Conservation (phyloP, 37 sponge, comb jelly and placozoan species). For the Geodia barretti region DNA sequence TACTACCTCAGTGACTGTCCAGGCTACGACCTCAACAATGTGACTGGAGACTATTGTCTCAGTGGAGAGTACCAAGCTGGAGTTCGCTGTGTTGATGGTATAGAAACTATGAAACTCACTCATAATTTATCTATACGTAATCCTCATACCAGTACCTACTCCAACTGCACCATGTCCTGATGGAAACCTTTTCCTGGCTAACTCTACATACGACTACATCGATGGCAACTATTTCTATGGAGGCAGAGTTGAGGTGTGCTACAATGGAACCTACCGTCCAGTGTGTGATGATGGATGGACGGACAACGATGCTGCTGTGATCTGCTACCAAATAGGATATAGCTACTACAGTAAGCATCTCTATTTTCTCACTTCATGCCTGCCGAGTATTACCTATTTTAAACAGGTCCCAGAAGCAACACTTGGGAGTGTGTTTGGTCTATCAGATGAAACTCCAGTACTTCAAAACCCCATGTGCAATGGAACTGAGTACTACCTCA, state of each 20-base stretch:
- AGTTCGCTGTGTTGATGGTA: background rate
- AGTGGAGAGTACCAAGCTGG: background rate
- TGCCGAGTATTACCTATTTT: too few species aligned
- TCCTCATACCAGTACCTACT: background rate
- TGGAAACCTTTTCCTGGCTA: background rate
- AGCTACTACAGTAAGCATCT: background rate
- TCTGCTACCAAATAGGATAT: background rate
- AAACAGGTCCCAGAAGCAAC: too few species aligned
- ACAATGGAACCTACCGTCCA: background rate
- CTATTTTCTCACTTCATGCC: background rate
- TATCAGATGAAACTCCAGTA: background rate
- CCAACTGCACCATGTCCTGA: slow-evolving; percentile 1
- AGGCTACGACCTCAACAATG: background rate
- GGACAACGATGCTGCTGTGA: background rate
- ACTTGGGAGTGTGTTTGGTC: background rate
- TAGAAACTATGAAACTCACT: too few species aligned
- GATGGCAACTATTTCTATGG: background rate
- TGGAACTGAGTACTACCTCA: background rate
- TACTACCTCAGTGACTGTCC: background rate
- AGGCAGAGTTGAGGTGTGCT: slow-evolving; percentile 12
- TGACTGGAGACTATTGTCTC: background rate
- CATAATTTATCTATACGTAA: too few species aligned
- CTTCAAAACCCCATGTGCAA: background rate
- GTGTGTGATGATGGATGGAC: background rate
- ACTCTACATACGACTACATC: background rate